A percentile compares a stretch with the other conserved stretches of the same genome.
Conservation (phyloP, 2,888 invertebrate species). For the Ochropleura leucogaster region DNA sequence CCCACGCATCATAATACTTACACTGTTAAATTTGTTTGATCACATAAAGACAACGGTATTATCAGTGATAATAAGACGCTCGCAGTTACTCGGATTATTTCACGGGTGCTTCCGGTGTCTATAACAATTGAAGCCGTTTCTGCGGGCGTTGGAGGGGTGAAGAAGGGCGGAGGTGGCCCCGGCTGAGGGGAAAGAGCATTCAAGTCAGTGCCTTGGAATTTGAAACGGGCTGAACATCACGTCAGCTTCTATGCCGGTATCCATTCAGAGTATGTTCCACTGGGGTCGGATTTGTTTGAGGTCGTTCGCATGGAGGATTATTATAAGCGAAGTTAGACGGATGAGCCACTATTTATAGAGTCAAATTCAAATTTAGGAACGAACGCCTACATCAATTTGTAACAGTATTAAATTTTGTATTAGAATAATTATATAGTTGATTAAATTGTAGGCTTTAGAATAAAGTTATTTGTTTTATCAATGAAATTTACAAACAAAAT, state of each 20-base stretch:
- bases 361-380: background rate
- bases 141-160: slow-evolving; percentile 38
- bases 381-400: background rate
- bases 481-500: slow-evolving; percentile 9
- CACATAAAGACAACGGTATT: slow-evolving; percentile 48
- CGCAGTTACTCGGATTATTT: slow-evolving; percentile 58
- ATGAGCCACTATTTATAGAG: background rate
- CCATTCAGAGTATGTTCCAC: slow-evolving; percentile 55
- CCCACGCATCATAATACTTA: slow-evolving; percentile 51
- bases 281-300: slow-evolving; percentile 53
- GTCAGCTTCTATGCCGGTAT: slow-evolving; percentile 52
- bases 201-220: slow-evolving; percentile 61
- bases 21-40: slow-evolving; percentile 62
- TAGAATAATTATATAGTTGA: background rate
- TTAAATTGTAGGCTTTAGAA: slow-evolving; percentile 4
- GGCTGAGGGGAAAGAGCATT: slow-evolving; percentile 59
- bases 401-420: background rate
- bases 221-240: slow-evolving; percentile 50
- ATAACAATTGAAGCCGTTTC: slow-evolving; percentile 63
- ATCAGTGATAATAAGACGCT: slow-evolving; percentile 55
- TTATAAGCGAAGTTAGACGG: slow-evolving; percentile 10
- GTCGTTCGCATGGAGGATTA: slow-evolving; percentile 25
- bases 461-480: slow-evolving; percentile 24
- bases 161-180: slow-evolving; percentile 9
- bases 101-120: slow-evolving; percentile 55